Evolutionary conservation across 2,113 vertebrate genomes (phyloP).

Genomic region (Nasalis larvatus): DNA sequence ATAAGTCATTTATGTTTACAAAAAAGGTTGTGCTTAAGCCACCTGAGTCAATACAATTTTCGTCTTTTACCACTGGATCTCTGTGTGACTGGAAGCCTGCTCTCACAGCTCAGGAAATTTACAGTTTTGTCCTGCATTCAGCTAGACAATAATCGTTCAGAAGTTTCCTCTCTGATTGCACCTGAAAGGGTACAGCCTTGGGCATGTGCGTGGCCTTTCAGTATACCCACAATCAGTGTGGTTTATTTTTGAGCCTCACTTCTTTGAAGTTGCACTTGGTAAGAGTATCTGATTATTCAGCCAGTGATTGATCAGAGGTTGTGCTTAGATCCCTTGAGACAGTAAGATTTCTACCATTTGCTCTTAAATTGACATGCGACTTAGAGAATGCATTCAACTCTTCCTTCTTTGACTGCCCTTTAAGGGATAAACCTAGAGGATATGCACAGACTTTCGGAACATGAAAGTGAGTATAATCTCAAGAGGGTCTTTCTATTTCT

Average conservation of each 20-base stretch:
- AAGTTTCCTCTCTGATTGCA: background rate
- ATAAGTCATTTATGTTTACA: background rate
- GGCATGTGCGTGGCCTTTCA: background rate
- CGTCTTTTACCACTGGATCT: background rate
- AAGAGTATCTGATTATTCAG: background rate
- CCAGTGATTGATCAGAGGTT: background rate
- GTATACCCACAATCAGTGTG: background rate
- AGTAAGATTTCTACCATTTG: background rate
- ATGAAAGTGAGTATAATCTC: background rate
- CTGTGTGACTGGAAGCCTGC: background rate
- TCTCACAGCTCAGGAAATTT: background rate
- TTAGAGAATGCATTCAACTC: background rate
- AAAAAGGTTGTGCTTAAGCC: background rate
- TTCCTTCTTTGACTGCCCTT: background rate
- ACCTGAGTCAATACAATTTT: background rate
- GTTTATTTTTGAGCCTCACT: background rate
- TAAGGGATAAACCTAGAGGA: no score
- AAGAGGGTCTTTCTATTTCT: background rate
- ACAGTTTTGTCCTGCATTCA: background rate
- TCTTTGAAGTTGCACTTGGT: background rate
- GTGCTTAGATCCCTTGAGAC: background rate
- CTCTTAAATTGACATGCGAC: background rate
- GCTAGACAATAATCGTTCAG: background rate
- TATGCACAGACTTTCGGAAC: background rate
- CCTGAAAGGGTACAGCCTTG: background rate